These are phyloP conservation scores for Nebria ingens DNA, from an alignment of 1,140 invertebrate species.

Conservation along the genomic window DNA sequence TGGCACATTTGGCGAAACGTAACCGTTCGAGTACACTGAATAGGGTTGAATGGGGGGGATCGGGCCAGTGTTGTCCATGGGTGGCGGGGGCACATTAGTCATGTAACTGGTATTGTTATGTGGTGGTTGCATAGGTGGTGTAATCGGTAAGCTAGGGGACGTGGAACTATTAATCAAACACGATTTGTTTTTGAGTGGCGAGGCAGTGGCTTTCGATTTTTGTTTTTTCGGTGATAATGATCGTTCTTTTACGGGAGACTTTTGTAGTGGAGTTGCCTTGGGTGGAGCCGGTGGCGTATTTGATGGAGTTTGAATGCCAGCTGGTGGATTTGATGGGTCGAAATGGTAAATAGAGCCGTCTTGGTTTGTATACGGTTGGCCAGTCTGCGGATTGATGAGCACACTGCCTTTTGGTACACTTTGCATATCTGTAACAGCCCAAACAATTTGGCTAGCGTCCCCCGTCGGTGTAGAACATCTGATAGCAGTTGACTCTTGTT, in stretches of 20 bases:
- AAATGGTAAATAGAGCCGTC: slow-evolving; percentile 63
- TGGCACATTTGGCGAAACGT: not conserved
- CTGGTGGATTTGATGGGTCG: slow-evolving; percentile 58
- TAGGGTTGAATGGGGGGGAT: slow-evolving; percentile 15
- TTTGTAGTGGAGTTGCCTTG: slow-evolving; percentile 14
- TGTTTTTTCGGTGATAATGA: slow-evolving; percentile 17
- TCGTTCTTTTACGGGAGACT: slow-evolving; percentile 11
- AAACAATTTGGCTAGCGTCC: slow-evolving; percentile 48
- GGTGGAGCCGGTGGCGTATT: slow-evolving; percentile 17
- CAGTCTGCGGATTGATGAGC: slow-evolving; percentile 69
- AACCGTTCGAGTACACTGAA: slow-evolving; percentile 3
- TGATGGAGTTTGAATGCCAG: slow-evolving; percentile 20
- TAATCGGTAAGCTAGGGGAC: slow-evolving; percentile 29
- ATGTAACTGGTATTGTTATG: slow-evolving; percentile 11
- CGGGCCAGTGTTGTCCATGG: slow-evolving; percentile 12
- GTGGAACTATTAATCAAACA: slow-evolving; percentile 29
- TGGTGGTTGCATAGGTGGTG: slow-evolving; percentile 25
- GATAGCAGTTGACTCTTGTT: slow-evolving; percentile 19
- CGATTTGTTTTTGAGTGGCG: slow-evolving; percentile 22
- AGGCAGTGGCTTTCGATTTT: slow-evolving; percentile 21
- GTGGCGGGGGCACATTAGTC: slow-evolving; percentile 10
- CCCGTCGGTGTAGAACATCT: slow-evolving; percentile 16
- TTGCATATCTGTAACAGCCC: slow-evolving; percentile 75
- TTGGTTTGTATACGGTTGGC: slow-evolving; percentile 51
- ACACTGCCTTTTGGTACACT: slow-evolving; percentile 73